phyloP scores from a whole-genome alignment of 2,797 vertebrate genomes.

The Enteromius unitaeniatus region DNA sequence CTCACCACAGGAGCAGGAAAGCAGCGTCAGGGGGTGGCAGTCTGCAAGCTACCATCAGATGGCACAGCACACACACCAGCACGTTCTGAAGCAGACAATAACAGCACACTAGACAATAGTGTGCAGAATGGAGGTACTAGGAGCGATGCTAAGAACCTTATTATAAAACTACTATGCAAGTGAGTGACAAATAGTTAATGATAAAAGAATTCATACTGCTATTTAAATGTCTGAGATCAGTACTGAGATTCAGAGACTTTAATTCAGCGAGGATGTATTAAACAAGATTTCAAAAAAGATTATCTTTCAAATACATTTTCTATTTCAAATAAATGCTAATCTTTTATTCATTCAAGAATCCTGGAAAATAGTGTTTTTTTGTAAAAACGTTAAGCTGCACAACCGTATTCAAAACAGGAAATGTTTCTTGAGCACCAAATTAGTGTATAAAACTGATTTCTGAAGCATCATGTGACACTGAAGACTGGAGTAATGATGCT shows the following conservation, averaged over 20 bases:
- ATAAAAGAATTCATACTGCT: not conserved
- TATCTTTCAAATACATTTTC: not conserved
- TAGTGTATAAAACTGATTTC: not conserved
- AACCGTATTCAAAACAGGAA: not conserved
- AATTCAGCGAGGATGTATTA: not conserved
- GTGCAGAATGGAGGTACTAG: not conserved
- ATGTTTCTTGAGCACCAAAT: not conserved
- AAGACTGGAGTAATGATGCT: not conserved
- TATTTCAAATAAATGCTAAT: not conserved
- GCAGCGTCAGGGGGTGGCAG: not conserved
- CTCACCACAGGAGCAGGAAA: slow-evolving; percentile 57
- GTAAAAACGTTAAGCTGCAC: not conserved
- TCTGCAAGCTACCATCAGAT: slow-evolving; percentile 20
- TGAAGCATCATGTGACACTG: not conserved
- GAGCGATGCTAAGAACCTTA: not conserved
- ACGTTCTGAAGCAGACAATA: not conserved
- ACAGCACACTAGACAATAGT: not conserved
- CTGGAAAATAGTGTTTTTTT: not conserved
- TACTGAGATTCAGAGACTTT: not conserved
- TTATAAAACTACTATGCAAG: not conserved
- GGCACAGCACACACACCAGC: slow-evolving; percentile 32
- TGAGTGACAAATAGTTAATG: not conserved
- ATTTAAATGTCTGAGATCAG: not conserved
- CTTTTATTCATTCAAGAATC: not conserved
- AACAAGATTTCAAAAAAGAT: not conserved